phyloP scores from a whole-genome alignment of 2,888 invertebrate species.

The Pseudanteris insignis region DNA sequence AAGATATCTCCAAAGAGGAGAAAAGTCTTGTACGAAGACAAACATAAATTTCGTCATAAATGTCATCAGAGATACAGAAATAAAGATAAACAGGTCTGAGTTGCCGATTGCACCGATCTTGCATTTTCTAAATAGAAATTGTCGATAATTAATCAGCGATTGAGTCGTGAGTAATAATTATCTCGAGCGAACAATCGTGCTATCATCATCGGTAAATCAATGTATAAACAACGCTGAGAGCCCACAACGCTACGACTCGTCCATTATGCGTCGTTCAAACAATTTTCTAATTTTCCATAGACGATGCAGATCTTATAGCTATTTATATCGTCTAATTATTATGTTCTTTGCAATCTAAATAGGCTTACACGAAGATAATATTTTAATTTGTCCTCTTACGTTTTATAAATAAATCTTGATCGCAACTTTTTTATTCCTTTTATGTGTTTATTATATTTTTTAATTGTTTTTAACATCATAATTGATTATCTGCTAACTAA shows the following conservation, averaged over 20 bases:
- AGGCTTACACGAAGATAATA: constrained; percentile 16
- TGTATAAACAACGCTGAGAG: not conserved
- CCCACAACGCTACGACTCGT: constrained; percentile 7
- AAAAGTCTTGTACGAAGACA: too few relatives aligned
- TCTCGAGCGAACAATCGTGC: constrained; percentile 11
- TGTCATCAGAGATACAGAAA: constrained; percentile 11
- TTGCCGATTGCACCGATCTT: constrained; percentile 9
- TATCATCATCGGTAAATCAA: constrained; percentile 13
- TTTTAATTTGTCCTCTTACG: too few relatives aligned
- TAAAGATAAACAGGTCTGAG: constrained; percentile 9
- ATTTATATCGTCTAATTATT: constrained; percentile 18
- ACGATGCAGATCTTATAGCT: constrained; percentile 20
- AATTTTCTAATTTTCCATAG: constrained; percentile 49
- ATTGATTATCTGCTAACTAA: too few relatives aligned
- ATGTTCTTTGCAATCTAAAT: constrained; percentile 1
- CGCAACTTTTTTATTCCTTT: too few relatives aligned
- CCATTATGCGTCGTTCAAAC: constrained; percentile 22
- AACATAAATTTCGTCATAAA: constrained; percentile 14
- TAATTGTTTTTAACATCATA: too few relatives aligned
- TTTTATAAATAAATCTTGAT: too few relatives aligned
- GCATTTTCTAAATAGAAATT: constrained; percentile 3
- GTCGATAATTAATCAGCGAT: constrained; percentile 7
- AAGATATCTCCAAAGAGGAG: too few relatives aligned
- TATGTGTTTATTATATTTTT: too few relatives aligned
- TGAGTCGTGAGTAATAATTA: constrained; percentile 7